Base-by-base conservation (phyloP, 2,888 invertebrate species). In the Kryphioiulus occultus region DNA sequence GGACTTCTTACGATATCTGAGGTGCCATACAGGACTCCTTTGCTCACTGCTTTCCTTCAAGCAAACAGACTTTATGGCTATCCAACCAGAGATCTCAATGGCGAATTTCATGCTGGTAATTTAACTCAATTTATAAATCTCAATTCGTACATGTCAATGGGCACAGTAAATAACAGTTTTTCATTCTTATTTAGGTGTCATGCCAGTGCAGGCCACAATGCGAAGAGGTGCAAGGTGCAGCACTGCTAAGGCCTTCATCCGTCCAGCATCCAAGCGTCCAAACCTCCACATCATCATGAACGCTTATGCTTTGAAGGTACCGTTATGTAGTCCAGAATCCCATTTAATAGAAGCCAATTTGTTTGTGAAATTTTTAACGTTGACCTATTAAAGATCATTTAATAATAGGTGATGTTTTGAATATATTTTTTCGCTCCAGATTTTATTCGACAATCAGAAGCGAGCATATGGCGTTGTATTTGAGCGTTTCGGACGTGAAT, bases 131-230 rank as follows among this genome's bases (percentile, higher is more conserved):
- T n/a, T n/a, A n/a, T n/a, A n/a, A n/a, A 17, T 44, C 44, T 4
- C n/a, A 68, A 26, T 0, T n/a, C 47, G 30, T 26, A 42, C 26
- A 26, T 78, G 12, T 35, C 19, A 22, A 83, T 39, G 15, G 17
- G 1, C 26, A 22, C 1, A 53, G 17, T 86, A n/a, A 32, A 53
- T 39, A 26, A 2, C 26, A 4, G 19, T 32, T 59, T 30, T 1
- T 39, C 39, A 15, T 32, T 26, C 17, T 19, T 87, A 15, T 85
- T 32, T 42, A 91, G 91, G 97, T 0, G 97, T 97, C 90, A 96
- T 97, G 96, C 95, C 96, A 82, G 96, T 96, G 0, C 97, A 97
- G 92, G 97, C 96, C 39, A 97, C 96, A 0, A 95, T 95, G 90
- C 94, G 95, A 90, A 96, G 97, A 26, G 97, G 97, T 0, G 95